A percentile compares a stretch with the other conserved stretches of the same genome.
These are phyloP conservation scores for Heterocephalus glaber DNA, from an alignment of 2,113 vertebrate species.

Conservation along the genomic window DNA sequence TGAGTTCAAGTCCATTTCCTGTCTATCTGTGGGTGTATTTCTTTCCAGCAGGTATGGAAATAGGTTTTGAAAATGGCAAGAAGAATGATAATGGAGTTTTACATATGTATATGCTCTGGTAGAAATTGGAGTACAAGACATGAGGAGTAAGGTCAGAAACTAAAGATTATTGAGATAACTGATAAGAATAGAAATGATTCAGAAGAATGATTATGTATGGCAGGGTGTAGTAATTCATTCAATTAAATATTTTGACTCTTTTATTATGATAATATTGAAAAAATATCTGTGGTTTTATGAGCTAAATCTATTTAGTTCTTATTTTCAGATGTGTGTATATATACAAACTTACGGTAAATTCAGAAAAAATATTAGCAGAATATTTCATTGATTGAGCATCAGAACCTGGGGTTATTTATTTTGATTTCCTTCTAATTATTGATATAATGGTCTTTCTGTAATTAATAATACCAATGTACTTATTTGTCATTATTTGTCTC, in stretches of 20 bases:
- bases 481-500: background rate
- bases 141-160: background rate
- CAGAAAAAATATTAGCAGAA: background rate
- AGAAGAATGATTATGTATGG: background rate
- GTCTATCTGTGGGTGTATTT: rapidly evolving
- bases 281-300: background rate
- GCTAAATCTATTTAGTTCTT: background rate
- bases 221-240: background rate
- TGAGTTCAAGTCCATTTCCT: background rate
- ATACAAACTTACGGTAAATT: background rate
- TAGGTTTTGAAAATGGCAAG: background rate
- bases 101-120: background rate
- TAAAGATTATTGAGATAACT: background rate
- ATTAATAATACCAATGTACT: background rate
- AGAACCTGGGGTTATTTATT: background rate
- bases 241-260: background rate
- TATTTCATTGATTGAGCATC: background rate
- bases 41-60: background rate
- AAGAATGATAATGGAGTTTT: background rate
- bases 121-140: background rate
- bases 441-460: background rate
- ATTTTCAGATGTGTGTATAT: background rate
- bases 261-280: background rate
- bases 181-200: background rate
- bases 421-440: background rate